Percentiles rank a stretch among this genome's conserved stretches.
Evolutionary conservation across 2,113 vertebrate genomes (phyloP).

Genomic region (Serilophus lunatus): DNA sequence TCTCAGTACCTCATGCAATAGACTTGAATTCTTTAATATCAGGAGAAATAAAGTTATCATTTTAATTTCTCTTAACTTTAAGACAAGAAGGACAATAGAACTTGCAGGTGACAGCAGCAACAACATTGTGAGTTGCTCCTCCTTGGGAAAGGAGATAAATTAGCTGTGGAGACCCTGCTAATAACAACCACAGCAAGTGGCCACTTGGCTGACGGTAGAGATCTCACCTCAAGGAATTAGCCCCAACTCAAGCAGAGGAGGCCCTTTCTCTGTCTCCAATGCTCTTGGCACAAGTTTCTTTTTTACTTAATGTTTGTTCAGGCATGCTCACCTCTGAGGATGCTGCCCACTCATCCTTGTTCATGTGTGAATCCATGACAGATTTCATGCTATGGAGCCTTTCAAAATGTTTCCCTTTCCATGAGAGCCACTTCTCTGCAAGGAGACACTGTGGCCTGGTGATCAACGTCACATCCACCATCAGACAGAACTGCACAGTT

Average conservation of each 20-base stretch:
- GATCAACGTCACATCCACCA: neutral
- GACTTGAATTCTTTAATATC: neutral
- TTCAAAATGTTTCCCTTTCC: neutral
- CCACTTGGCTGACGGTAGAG: neutral
- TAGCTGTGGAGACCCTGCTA: neutral
- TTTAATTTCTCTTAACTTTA: neutral
- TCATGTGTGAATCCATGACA: neutral
- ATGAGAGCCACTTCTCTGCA: neutral
- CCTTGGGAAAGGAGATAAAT: neutral
- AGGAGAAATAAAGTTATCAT: neutral
- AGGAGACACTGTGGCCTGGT: neutral
- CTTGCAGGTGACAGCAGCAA: neutral
- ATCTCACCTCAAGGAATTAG: neutral
- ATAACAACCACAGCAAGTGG: neutral
- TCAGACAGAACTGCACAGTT: neutral
- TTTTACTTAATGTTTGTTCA: neutral
- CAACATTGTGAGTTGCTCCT: neutral
- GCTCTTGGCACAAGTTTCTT: neutral
- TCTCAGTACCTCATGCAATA: neutral
- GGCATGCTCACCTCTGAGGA: neutral
- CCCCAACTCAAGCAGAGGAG: neutral
- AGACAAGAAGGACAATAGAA: neutral
- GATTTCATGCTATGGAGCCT: neutral
- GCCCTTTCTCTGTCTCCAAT: neutral
- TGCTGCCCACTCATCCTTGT: neutral